phyloP scores from a whole-genome alignment of 2,113 vertebrate genomes.

The Vimba vimba region DNA sequence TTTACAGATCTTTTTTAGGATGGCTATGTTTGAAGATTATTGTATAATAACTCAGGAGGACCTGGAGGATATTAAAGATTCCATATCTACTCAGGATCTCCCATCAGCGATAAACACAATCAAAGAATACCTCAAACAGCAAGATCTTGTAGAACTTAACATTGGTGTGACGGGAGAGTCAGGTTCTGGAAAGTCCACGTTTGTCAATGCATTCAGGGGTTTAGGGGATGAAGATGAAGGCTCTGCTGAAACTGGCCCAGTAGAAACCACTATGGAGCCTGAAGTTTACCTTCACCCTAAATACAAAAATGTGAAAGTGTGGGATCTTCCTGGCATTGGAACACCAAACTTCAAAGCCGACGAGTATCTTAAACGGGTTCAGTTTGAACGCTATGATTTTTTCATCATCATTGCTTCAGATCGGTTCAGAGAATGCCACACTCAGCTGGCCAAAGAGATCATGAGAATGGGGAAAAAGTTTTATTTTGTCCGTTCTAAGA shows the following conservation, averaged over 20 bases:
- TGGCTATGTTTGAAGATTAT: background rate
- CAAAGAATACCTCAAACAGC: conserved; percentile 51
- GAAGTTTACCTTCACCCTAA: conserved; percentile 68
- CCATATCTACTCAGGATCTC: conserved; percentile 43
- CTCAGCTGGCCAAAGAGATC: no score
- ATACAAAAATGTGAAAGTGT: conserved; percentile 68
- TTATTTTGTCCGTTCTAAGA: no score
- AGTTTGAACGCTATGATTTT: conserved; percentile 73
- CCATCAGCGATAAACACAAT: conserved; percentile 47
- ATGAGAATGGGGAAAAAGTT: no score
- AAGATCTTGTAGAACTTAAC: conserved; percentile 62
- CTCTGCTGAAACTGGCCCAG: conserved; percentile 71
- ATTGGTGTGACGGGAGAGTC: conserved; percentile 70
- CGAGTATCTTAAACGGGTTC: conserved; percentile 70
- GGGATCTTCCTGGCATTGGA: conserved; percentile 78
- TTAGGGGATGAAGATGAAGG: conserved; percentile 69
- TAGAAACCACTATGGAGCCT: conserved; percentile 72
- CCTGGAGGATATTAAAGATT: conserved; percentile 35
- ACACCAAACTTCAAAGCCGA: conserved; percentile 67
- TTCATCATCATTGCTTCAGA: conserved; percentile 74
- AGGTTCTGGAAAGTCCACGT: no score
- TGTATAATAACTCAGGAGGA: background rate
- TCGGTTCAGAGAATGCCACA: conserved; percentile 62
- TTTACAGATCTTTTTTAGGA: background rate
- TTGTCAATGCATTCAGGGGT: conserved; percentile 71